Evolutionary conservation across 2,113 vertebrate genomes (phyloP).

Genomic region (Myodes glareolus): DNA sequence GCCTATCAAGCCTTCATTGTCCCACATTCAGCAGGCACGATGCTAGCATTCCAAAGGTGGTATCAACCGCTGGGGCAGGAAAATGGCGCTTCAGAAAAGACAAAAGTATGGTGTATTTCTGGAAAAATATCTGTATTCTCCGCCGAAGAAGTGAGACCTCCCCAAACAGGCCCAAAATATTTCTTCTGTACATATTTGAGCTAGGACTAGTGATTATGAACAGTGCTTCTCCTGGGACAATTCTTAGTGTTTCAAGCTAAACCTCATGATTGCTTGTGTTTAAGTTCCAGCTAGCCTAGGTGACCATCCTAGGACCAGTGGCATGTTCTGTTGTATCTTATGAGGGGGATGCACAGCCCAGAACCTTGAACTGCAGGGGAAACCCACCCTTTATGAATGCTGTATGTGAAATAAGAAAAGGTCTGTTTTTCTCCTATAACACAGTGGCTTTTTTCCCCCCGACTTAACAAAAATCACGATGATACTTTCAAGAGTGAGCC

Average conservation of each 20-base stretch:
- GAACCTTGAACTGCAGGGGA: background rate
- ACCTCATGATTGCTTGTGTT: constrained; percentile 62
- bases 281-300: background rate
- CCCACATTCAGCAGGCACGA: constrained; percentile 62
- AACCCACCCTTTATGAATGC: background rate
- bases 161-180: constrained; percentile 66
- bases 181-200: constrained; percentile 69
- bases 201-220: constrained; percentile 51
- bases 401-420: constrained; percentile 22
- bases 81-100: constrained; percentile 57
- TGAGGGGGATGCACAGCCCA: background rate
- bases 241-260: constrained; percentile 74
- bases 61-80: constrained; percentile 48
- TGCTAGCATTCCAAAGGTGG: constrained; percentile 73
- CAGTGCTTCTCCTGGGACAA: constrained; percentile 4
- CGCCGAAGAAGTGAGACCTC: constrained; percentile 28
- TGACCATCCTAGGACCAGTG: background rate
- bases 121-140: constrained; percentile 54
- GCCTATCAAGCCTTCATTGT: constrained; percentile 71
- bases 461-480: constrained; percentile 41
- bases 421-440: constrained; percentile 41
- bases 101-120: constrained; percentile 68
- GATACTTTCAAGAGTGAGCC: background rate
- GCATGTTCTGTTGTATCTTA: background rate
- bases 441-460: background rate